A percentile compares a stretch with the other conserved stretches of the same genome.
Evolutionary conservation across 2,113 vertebrate species (phyloP).

Genomic region (Daphoenositta chrysoptera): DNA sequence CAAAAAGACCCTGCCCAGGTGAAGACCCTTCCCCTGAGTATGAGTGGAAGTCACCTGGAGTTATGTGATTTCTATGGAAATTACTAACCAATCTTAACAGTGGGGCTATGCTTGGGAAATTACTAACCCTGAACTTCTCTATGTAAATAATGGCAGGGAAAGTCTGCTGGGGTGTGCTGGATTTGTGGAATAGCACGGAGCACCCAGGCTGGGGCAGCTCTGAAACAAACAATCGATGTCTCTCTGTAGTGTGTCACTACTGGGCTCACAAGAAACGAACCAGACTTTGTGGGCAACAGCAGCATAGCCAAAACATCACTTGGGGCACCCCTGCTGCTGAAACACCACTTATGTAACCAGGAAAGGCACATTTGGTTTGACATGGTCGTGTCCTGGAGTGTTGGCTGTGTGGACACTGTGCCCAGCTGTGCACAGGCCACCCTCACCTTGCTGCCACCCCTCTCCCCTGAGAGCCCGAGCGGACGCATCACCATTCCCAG

Average conservation of each 20-base stretch:
- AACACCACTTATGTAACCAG: neutral
- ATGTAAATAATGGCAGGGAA: neutral
- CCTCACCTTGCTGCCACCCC: neutral
- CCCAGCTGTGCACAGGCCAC: neutral
- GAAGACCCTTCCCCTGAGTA: neutral
- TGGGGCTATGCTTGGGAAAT: neutral
- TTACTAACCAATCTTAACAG: neutral
- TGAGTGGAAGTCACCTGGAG: neutral
- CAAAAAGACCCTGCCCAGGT: neutral
- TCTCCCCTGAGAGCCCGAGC: neutral
- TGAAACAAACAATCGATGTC: accelerated
- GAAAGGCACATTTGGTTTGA: neutral
- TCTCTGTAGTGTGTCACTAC: neutral
- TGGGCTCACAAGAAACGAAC: accelerated
- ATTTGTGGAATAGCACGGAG: neutral
- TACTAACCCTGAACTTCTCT: neutral
- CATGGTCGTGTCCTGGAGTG: accelerated
- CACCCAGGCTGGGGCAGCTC: neutral
- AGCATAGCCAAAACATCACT: neutral
- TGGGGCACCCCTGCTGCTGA: neutral
- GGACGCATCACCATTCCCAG: accelerated
- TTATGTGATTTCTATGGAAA: accelerated
- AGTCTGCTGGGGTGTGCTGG: neutral
- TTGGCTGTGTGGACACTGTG: accelerated
- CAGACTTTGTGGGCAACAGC: neutral